Evolutionary conservation across 2,888 invertebrate species (phyloP).

Genomic region (Villa cingulata): DNA sequence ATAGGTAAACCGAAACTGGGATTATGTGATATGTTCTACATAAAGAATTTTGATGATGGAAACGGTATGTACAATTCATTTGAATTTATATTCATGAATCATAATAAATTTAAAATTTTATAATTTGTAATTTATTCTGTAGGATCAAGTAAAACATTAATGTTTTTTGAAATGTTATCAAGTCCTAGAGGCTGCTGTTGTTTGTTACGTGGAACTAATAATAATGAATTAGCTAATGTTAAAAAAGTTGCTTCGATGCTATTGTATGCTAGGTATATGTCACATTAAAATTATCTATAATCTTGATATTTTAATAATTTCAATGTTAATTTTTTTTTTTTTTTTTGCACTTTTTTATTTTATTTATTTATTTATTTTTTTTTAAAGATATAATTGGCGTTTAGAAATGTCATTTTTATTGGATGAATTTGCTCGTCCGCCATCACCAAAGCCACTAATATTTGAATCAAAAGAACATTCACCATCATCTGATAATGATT

Average conservation of each 20-base stretch:
- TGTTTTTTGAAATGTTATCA: constrained; percentile 87
- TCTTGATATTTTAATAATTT: neutral
- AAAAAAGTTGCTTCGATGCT: constrained; percentile 73
- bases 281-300: neutral
- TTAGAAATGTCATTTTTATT: constrained; percentile 82
- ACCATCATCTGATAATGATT: constrained; percentile 23
- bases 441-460: constrained; percentile 41
- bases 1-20: constrained; percentile 71
- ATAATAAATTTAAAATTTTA: neutral
- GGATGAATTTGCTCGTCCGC: constrained; percentile 71
- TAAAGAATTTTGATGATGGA: constrained; percentile 43
- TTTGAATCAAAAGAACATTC: constrained; percentile 36
- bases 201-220: constrained; percentile 67
- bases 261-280: constrained; percentile 39
- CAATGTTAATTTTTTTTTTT: neutral
- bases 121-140: no score
- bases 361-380: constrained; percentile 4
- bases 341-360: neutral
- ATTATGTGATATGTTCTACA: constrained; percentile 67
- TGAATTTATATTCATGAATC: neutral
- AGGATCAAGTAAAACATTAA: constrained; percentile 58
- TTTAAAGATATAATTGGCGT: constrained; percentile 67
- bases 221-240: constrained; percentile 61
- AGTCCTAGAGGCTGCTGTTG: constrained; percentile 76
- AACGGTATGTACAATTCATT: constrained; percentile 35